Conservation (phyloP, 2,113 vertebrate genomes). For the Lethenteron reissneri region DNA sequence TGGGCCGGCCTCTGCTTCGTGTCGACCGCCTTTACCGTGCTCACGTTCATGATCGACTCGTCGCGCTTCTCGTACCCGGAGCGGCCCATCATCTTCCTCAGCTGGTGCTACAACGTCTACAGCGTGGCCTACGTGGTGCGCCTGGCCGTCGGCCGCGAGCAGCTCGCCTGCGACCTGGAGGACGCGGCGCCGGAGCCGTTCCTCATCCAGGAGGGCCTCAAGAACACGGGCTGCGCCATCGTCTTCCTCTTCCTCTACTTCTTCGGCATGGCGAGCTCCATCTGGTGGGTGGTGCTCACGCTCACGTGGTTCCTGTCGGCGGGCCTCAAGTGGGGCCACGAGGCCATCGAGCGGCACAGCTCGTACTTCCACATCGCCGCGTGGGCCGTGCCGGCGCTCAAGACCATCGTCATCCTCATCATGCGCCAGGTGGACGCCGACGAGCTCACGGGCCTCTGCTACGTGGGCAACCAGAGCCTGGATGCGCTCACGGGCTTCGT, state of each 20-base stretch:
- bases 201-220: conserved; percentile 88
- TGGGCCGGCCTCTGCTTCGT: conserved; percentile 93
- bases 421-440: conserved; percentile 91
- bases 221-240: conserved; percentile 96
- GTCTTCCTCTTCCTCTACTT: conserved; percentile 98
- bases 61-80: conserved; percentile 90
- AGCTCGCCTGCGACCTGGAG: conserved; percentile 94
- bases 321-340: conserved; percentile 90
- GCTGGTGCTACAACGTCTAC: conserved; percentile 99
- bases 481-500: conserved; percentile 87
- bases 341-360: conserved; percentile 98
- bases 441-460: conserved; percentile 74
- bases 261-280: conserved; percentile 98
- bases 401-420: conserved; percentile 92
- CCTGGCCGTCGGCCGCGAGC: conserved; percentile 75
- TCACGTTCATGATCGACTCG: conserved; percentile 89
- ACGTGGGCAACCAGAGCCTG: conserved; percentile 76
- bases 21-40: conserved; percentile 74
- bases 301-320: conserved; percentile 95
- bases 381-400: conserved; percentile 88
- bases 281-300: conserved; percentile 98
- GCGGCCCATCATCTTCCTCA: conserved; percentile 90
- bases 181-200: conserved; percentile 58
- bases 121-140: conserved; percentile 91
- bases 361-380: conserved; percentile 97